Base-by-base conservation (phyloP, 1,140 invertebrate species). In the Sycophila sp. region DNA sequence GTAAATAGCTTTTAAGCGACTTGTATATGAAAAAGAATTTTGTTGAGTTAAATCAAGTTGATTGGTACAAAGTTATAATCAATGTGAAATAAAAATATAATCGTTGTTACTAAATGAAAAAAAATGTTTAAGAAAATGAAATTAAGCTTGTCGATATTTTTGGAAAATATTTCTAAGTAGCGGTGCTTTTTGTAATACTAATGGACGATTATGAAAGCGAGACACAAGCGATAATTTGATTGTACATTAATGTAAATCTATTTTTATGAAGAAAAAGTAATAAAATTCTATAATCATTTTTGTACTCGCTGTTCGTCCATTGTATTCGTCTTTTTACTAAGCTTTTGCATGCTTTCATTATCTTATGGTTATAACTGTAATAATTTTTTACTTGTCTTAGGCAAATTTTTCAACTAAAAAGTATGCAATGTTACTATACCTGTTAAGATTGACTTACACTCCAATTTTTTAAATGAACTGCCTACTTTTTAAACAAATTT, bases 281-380 rank as follows among this genome's bases (percentile, higher is more conserved):
- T 69, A 62, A 69, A 69, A 69, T 38, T 60, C 0, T 40, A 30
- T 64, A 51, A 56, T 67, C 7, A 69, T 38, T 73, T 73, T 73
- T 64, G 56, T 69, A 73, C 49, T 73, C 72, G 72, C 72, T 66
- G 59, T 73, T 73, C 69, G 71, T 75, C 38, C 69, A 68, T 71
- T 58, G 71, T 71, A 64, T 65, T 63, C 64, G n/a, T n/a, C 36
- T 72, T 38, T 58, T 34, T 71, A 58, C 36, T 42, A 6, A 40
- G 47, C 34, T 73, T 45, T 68, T 68, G 38, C 45, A 51, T 65
- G 24, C 28, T 30, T 65, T 38, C n/a, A n/a, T n/a, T n/a, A n/a
- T n/a, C n/a, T n/a, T n/a, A n/a, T n/a, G n/a, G n/a, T n/a, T n/a
- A n/a, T n/a, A n/a, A n/a, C n/a, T n/a, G n/a, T n/a, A n/a, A n/a